phyloP scores from a whole-genome alignment of 2,797 vertebrate species.

The Glyptemys insculpta region DNA sequence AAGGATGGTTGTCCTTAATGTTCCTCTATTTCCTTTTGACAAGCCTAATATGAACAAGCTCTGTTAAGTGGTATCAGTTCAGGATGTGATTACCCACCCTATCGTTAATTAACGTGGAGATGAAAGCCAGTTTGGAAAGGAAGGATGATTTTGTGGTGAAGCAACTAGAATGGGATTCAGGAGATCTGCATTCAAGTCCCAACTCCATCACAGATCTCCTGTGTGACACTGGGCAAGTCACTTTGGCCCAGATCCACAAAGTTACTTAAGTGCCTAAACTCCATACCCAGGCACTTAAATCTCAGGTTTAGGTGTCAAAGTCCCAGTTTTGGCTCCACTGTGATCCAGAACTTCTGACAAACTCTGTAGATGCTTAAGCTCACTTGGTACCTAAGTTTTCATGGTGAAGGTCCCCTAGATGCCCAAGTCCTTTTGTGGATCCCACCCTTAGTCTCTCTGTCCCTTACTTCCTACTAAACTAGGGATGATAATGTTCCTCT shows the following conservation, averaged over 20 bases:
- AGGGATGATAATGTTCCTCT: not conserved
- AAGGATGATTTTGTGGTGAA: not conserved
- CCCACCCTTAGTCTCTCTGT: not conserved
- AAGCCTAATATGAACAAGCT: not conserved
- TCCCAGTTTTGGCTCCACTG: not conserved
- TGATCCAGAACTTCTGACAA: not conserved
- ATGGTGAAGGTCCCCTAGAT: not conserved
- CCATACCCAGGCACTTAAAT: not conserved
- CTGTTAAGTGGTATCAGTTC: not conserved
- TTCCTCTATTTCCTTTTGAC: not conserved
- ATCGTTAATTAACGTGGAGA: not conserved
- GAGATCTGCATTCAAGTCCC: not conserved
- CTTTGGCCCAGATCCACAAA: not conserved
- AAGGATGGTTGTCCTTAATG: not conserved
- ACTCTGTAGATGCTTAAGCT: not conserved
- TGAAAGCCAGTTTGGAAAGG: not conserved
- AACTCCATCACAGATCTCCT: not conserved
- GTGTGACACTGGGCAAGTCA: rapidly evolving
- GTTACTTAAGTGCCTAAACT: not conserved
- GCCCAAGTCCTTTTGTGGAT: not conserved
- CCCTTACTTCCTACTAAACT: not conserved
- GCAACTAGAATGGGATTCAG: not conserved
- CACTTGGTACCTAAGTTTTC: not conserved
- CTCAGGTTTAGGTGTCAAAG: not conserved
- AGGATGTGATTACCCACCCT: not conserved